phyloP scores from a whole-genome alignment of 2,113 vertebrate species.

The Catharus fuscescens region DNA sequence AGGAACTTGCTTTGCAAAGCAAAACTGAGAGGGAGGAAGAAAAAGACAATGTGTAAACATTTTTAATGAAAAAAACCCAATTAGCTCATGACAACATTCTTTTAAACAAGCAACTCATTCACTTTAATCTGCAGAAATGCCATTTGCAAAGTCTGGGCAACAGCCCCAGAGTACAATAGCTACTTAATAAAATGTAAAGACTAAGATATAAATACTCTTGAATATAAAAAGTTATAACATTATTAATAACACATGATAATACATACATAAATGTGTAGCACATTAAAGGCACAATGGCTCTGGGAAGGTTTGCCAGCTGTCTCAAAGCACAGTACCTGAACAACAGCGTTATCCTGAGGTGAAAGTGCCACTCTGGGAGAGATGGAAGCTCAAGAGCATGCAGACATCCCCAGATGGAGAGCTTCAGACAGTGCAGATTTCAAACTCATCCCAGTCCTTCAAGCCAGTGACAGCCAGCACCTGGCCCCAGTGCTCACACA shows the following conservation, averaged over 20 bases:
- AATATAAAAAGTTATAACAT: not conserved
- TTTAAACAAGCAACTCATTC: not conserved
- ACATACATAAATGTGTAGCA: not conserved
- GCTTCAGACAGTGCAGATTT: not conserved
- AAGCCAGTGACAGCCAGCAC: not conserved
- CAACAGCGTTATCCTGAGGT: not conserved
- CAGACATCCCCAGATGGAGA: not conserved
- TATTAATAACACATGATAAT: not conserved
- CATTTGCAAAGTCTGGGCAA: not conserved
- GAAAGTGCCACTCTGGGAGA: not conserved
- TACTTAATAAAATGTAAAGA: not conserved
- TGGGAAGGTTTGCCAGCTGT: not conserved
- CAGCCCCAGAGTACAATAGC: not conserved
- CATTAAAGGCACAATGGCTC: not conserved
- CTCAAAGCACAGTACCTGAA: conserved; percentile 12
- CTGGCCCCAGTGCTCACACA: not conserved
- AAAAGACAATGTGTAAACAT: not conserved
- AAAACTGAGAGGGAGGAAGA: not conserved
- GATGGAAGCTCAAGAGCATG: not conserved
- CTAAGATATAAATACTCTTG: not conserved
- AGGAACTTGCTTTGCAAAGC: not conserved
- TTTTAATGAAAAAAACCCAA: not conserved
- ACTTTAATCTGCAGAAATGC: not conserved
- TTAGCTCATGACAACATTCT: not conserved
- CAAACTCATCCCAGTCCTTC: not conserved